phyloP scores from a whole-genome alignment of 2,113 vertebrate genomes.

The Pithys albifrons region DNA sequence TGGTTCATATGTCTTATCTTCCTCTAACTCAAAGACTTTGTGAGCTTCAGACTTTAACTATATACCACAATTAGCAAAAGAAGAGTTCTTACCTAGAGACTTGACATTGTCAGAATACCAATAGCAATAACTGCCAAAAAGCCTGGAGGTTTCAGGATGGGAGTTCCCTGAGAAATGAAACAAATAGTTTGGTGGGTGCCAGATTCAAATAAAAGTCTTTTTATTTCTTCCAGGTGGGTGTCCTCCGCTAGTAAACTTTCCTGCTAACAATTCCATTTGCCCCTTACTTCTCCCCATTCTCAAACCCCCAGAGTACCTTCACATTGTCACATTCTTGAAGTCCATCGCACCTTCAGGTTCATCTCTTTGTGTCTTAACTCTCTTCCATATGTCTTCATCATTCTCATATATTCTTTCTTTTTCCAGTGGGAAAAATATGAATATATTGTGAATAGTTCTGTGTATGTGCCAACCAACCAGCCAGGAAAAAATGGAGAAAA shows the following conservation, averaged over 20 bases:
- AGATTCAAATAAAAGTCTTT: not conserved
- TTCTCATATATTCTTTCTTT: not conserved
- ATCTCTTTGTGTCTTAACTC: not conserved
- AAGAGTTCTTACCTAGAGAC: not conserved
- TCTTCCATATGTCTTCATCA: not conserved
- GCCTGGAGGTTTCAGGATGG: not conserved
- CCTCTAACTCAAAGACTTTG: not conserved
- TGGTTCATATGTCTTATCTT: not conserved
- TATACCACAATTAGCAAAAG: not conserved
- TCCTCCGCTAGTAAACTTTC: not conserved
- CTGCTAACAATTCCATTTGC: not conserved
- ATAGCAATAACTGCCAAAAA: not conserved
- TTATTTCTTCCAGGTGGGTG: constrained; percentile 10
- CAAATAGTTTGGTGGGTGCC: not conserved
- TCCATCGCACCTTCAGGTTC: not conserved
- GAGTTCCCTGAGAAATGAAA: constrained; percentile 9
- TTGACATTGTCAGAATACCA: not conserved
- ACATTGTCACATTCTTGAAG: not conserved
- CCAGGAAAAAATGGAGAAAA: not conserved
- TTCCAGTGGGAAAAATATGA: not conserved
- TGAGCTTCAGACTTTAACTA: not conserved
- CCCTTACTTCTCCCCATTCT: not conserved
- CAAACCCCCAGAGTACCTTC: not conserved
- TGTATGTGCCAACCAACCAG: not conserved
- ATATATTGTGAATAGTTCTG: not conserved